These are phyloP conservation scores for Sebastolobus alascanus DNA, from an alignment of 2,797 vertebrate genomes.

Conservation along the genomic window DNA sequence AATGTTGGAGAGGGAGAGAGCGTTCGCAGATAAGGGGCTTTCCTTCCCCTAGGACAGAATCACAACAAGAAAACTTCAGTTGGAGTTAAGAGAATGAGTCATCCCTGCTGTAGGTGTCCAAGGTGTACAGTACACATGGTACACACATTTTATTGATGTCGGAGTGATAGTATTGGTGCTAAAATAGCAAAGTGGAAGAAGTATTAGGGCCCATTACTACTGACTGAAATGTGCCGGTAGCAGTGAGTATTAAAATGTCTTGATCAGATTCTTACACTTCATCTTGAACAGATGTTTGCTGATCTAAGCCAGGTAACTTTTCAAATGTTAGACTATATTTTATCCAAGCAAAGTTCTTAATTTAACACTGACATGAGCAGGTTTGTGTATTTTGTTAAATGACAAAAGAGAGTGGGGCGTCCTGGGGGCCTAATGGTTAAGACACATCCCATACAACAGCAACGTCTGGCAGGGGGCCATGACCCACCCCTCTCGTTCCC, in stretches of 20 bases:
- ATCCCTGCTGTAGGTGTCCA: conserved; percentile 2
- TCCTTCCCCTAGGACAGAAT: conserved; percentile 17
- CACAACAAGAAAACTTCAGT: conserved; percentile 39
- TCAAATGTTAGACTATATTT: not conserved
- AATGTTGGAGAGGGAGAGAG: conserved; percentile 39
- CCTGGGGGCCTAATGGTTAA: not conserved
- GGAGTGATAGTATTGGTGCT: not conserved
- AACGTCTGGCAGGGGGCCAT: not conserved
- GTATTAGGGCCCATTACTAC: not conserved
- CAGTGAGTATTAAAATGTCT: not conserved
- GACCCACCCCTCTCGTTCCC: not conserved
- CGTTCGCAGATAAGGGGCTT: conserved; percentile 44
- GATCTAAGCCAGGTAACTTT: not conserved
- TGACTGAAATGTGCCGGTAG: not conserved
- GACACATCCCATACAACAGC: not conserved
- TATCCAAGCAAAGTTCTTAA: not conserved
- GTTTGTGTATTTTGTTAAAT: not conserved
- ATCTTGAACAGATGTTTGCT: not conserved
- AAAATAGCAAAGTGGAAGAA: not conserved
- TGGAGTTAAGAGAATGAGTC: conserved; percentile 36
- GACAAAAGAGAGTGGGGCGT: not conserved
- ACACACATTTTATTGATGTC: not conserved
- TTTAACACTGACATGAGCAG: not conserved
- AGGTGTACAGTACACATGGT: not conserved
- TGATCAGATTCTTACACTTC: not conserved